These are phyloP conservation scores for Sarcophaga carnaria DNA, from an alignment of 2,888 invertebrate species.

Conservation along the genomic window DNA sequence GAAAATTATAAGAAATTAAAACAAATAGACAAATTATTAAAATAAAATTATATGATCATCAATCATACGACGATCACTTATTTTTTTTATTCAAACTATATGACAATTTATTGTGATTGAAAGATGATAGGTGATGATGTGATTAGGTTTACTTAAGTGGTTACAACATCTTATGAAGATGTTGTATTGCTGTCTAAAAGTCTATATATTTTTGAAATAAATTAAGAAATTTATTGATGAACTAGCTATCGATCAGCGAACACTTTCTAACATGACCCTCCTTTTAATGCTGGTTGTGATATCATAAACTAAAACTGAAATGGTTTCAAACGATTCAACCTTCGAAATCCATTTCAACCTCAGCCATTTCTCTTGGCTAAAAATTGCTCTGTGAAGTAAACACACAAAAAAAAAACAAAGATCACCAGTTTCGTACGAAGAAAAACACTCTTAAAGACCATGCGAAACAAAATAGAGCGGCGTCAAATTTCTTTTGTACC, in stretches of 20 bases:
- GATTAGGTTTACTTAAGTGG: too few relatives aligned
- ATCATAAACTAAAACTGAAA: conserved; percentile 49
- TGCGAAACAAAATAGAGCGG: conserved; percentile 69
- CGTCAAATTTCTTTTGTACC: conserved; percentile 71
- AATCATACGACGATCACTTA: too few relatives aligned
- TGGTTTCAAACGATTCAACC: conserved; percentile 46
- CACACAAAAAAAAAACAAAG: conserved; percentile 49
- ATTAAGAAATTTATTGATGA: too few relatives aligned
- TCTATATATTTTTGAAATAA: too few relatives aligned
- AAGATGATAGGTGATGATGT: too few relatives aligned
- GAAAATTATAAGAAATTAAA: not conserved
- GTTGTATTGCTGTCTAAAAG: too few relatives aligned
- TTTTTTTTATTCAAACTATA: too few relatives aligned
- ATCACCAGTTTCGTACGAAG: conserved; percentile 42
- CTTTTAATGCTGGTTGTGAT: conserved; percentile 26
- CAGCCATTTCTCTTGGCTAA: conserved; percentile 29
- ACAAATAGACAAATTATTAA: not conserved
- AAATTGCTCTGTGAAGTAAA: conserved; percentile 32
- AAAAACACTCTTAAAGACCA: conserved; percentile 54
- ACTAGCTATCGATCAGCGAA: too few relatives aligned
- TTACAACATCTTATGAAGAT: too few relatives aligned
- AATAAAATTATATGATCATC: not conserved
- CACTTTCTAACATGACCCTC: conserved; percentile 31
- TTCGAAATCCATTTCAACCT: not conserved
- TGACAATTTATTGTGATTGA: too few relatives aligned